Percentiles rank a stretch among this genome's conserved stretches.
These are phyloP conservation scores for Oscheius sp. DNA, from an alignment of 2,888 invertebrate species.

Conservation along the genomic window DNA sequence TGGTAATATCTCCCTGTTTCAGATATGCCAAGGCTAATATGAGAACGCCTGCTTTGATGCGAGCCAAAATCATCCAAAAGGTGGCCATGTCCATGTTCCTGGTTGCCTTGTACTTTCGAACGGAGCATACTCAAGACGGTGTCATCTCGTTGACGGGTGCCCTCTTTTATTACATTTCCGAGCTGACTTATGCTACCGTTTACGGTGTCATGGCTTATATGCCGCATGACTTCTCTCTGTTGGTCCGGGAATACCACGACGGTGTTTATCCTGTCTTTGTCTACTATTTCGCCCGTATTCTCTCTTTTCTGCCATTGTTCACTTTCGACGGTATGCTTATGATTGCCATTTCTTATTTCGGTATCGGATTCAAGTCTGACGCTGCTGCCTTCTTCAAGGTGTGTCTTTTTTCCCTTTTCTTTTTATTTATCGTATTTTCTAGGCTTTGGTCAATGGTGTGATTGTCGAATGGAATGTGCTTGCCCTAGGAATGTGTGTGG, in stretches of 20 bases:
- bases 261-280: constrained; percentile 85
- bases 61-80: constrained; percentile 65
- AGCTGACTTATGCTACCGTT: constrained; percentile 90
- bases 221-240: constrained; percentile 88
- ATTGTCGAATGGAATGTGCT: constrained; percentile 65
- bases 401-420: background rate
- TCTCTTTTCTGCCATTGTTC: constrained; percentile 81
- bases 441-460: constrained; percentile 57
- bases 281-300: constrained; percentile 63
- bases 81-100: constrained; percentile 77
- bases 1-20: no score
- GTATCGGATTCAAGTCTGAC: constrained; percentile 78
- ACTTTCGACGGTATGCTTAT: constrained; percentile 86
- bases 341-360: constrained; percentile 85
- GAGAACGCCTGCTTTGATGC: constrained; percentile 60
- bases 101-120: constrained; percentile 86
- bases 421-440: constrained; percentile 34
- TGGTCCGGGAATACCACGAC: constrained; percentile 88
- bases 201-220: constrained; percentile 91
- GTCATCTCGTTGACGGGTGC: constrained; percentile 78
- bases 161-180: constrained; percentile 88
- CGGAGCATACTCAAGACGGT: constrained; percentile 42
- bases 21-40: constrained; percentile 59
- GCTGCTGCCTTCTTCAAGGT: background rate
- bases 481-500: constrained; percentile 52